These are phyloP conservation scores for Arctia plantaginis DNA, from an alignment of 2,888 invertebrate species.

Conservation along the genomic window DNA sequence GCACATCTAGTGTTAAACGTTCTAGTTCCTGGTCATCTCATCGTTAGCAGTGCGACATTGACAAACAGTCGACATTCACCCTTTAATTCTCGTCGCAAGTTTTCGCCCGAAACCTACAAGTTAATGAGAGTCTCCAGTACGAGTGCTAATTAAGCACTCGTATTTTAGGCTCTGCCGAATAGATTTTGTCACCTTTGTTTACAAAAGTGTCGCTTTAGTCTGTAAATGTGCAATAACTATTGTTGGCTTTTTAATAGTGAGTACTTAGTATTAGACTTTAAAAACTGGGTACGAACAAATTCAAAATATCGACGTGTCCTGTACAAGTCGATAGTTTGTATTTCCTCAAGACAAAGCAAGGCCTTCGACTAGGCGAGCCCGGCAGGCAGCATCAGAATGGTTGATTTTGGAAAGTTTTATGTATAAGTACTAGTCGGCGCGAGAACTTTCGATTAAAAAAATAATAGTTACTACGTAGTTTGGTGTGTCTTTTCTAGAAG, in stretches of 20 bases:
- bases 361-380: too few relatives aligned
- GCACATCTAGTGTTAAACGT: not conserved
- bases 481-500: too few relatives aligned
- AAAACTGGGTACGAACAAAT: too few relatives aligned
- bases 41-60: conserved; percentile 44
- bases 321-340: too few relatives aligned
- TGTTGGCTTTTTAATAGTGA: not conserved
- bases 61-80: conserved; percentile 38
- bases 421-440: too few relatives aligned
- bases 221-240: not conserved
- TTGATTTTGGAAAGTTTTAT: too few relatives aligned
- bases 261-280: not conserved
- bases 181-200: conserved; percentile 4
- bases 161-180: conserved; percentile 16
- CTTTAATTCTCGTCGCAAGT: conserved; percentile 39
- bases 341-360: too few relatives aligned
- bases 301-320: too few relatives aligned
- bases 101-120: conserved; percentile 30
- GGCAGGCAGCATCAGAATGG: too few relatives aligned
- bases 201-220: not conserved
- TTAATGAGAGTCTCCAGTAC: conserved; percentile 38
- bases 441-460: too few relatives aligned
- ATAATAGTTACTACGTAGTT: too few relatives aligned
- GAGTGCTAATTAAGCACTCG: conserved; percentile 40
- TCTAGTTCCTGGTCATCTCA: not conserved